Conservation (phyloP, 2,797 vertebrate species). For the Rhadinocentrus ornatus region DNA sequence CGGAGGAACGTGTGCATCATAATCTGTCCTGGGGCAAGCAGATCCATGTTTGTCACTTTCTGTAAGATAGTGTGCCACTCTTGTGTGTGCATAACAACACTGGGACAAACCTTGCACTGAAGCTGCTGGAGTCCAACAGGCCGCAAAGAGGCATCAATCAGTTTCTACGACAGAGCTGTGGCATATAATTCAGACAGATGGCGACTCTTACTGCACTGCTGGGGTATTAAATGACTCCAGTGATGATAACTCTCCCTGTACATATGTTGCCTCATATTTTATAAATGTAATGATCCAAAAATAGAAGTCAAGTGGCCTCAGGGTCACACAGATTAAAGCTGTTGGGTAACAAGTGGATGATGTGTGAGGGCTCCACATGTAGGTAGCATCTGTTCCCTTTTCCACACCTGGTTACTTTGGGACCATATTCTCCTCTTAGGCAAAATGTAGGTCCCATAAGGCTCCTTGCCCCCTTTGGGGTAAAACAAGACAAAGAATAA, state of each 20-base stretch:
- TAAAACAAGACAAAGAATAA: constrained; percentile 17
- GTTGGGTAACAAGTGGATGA: background rate
- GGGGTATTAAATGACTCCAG: background rate
- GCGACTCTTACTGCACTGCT: constrained; percentile 8
- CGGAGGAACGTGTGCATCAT: constrained; percentile 35
- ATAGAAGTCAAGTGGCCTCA: background rate
- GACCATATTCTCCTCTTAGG: constrained; percentile 15
- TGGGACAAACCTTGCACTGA: background rate
- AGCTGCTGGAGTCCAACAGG: constrained; percentile 8
- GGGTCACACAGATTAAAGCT: background rate
- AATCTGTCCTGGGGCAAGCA: constrained; percentile 15
- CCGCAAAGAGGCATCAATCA: constrained; percentile 13
- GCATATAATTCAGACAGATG: constrained; percentile 5
- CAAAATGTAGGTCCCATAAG: background rate
- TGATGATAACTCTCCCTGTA: background rate
- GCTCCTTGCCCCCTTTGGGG: background rate
- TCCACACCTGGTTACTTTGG: constrained; percentile 11
- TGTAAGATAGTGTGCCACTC: constrained; percentile 21
- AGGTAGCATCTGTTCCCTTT: constrained; percentile 2
- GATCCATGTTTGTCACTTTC: constrained; percentile 36
- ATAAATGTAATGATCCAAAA: background rate
- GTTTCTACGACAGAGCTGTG: background rate
- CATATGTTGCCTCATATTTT: background rate
- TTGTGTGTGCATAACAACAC: constrained; percentile 13
- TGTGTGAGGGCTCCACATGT: background rate